Evolutionary conservation across 2,888 invertebrate genomes (phyloP), one percentile per base, ranked within the genome.

Genomic region (Diarsia brunnea): DNA sequence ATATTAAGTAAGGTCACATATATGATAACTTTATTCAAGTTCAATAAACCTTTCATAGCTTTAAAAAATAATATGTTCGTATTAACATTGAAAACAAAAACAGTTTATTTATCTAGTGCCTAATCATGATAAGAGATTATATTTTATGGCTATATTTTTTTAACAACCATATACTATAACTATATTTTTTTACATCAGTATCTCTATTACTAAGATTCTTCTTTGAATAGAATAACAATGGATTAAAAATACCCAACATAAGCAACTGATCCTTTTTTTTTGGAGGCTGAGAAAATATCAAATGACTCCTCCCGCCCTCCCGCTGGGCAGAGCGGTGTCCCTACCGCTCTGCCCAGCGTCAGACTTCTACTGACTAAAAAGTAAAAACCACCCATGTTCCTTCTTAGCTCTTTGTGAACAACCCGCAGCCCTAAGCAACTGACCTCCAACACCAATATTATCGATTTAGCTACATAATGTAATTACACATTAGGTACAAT

Each of bases 1-100:
- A 55, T 19, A 38, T 47, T 21, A 65, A 27, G 21, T 47, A 47
- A n/a, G n/a, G 12, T 75, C 2, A 75, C 38, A 66, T 38, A 27
- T 55, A 74, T 31, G 8, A 24, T 4, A 31, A 49, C n/a, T n/a
- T 49, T 66, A 66, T 31, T 19, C 19, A 49, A 75, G 75, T 75
- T 75, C 58, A 75, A 49, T 75, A 67, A 75, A 75, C 76, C 16
- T 43, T 4, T 43, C 27, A 27, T 19, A 27, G 10, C 16, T 58
- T 19, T 58, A n/a, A 47, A 64, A 4, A 74, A 58, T 19, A 10
- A 31, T 7, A 38, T 3, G 8, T 4, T 21, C 11, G 10, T 65
- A 19, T 27, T 27, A 11, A 14, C 43, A 60, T 38, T 19, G 14
- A 24, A 16, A 49, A 70, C 58, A 24, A 58, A 47, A 31, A 72